phyloP scores from a whole-genome alignment of 2,113 vertebrate species.

The Scomber japonicus region DNA sequence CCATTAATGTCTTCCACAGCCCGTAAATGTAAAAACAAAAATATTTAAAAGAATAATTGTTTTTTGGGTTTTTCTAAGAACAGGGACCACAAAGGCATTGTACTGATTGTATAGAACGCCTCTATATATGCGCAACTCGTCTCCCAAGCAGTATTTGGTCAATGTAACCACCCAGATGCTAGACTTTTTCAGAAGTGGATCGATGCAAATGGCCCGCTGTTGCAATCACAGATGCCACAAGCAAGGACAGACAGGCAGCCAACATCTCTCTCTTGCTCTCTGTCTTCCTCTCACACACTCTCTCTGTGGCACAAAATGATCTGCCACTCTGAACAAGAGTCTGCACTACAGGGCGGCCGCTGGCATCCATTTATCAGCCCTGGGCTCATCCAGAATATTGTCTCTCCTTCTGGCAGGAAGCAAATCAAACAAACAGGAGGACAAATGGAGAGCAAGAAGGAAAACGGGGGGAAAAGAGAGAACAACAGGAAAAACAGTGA shows the following conservation, averaged over 20 bases:
- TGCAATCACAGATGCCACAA: conserved; percentile 70
- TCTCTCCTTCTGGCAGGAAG: conserved; percentile 72
- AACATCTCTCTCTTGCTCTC: conserved; percentile 46
- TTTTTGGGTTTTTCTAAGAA: conserved; percentile 32
- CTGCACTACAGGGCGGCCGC: conserved; percentile 64
- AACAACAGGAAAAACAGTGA: conserved; percentile 43
- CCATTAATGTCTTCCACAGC: conserved; percentile 39
- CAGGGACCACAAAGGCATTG: neutral
- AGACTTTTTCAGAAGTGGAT: conserved; percentile 59
- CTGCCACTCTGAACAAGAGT: conserved; percentile 75
- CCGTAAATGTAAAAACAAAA: conserved; percentile 20
- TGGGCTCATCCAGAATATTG: conserved; percentile 71
- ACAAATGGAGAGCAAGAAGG: conserved; percentile 57
- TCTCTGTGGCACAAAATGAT: conserved; percentile 74
- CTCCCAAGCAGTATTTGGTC: conserved; percentile 45
- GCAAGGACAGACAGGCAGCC: conserved; percentile 65
- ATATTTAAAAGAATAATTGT: conserved; percentile 25
- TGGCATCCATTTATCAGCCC: conserved; percentile 75
- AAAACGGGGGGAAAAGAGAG: neutral
- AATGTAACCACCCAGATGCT: conserved; percentile 44
- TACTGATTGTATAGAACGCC: neutral
- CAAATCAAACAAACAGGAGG: conserved; percentile 73
- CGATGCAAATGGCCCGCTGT: conserved; percentile 66
- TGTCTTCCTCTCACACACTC: conserved; percentile 24
- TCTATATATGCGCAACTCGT: neutral